Evolutionary conservation across 2,113 vertebrate genomes (phyloP).

Genomic region (Pteropus alecto): DNA sequence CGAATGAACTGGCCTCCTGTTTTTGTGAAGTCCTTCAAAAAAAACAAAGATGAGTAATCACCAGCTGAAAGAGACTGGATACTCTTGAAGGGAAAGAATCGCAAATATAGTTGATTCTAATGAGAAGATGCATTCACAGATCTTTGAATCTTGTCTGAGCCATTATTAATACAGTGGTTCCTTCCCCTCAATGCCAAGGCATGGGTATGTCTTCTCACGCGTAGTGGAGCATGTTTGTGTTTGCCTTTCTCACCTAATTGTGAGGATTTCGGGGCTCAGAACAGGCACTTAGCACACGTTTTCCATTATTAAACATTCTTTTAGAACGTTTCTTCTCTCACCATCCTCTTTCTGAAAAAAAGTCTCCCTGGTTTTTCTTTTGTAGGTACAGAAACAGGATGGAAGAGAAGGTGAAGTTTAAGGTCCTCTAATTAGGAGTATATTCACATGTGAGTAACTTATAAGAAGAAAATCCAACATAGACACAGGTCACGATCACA

Average conservation of each 20-base stretch:
- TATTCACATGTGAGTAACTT: neutral
- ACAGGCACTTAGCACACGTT: neutral
- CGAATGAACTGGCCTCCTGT: neutral
- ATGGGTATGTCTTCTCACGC: neutral
- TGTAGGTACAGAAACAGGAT: neutral
- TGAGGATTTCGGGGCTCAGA: neutral
- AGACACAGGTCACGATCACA: neutral
- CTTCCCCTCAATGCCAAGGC: neutral
- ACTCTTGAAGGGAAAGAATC: neutral
- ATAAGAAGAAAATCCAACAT: neutral
- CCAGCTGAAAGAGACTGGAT: neutral
- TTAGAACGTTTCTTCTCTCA: neutral
- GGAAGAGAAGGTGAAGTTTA: neutral
- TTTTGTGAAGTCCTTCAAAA: neutral
- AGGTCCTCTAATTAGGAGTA: neutral
- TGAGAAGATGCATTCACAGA: neutral
- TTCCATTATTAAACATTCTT: neutral
- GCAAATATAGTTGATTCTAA: neutral
- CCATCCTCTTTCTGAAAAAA: neutral
- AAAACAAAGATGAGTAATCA: neutral
- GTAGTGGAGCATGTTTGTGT: neutral
- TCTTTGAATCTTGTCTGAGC: neutral
- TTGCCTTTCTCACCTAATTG: neutral
- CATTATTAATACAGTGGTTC: neutral
- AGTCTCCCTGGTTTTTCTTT: neutral